Base-by-base conservation (phyloP, 2,113 vertebrate species). In the Seriola dumerili region DNA sequence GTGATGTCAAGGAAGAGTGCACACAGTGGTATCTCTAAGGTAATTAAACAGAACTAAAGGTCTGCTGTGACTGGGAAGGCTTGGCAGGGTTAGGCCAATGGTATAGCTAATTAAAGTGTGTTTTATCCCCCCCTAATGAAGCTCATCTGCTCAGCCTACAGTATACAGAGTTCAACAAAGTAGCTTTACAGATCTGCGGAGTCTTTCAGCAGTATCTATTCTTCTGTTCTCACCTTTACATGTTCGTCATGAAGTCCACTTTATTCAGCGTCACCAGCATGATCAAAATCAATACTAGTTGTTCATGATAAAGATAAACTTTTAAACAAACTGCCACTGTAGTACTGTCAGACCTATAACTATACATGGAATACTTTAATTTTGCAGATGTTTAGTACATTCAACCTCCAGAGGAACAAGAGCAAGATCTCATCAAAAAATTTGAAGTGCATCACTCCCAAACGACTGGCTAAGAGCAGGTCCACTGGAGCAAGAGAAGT, bases 81-180 rank as follows among this genome's bases (percentile, higher is more conserved):
- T 91, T 89, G 90, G 90, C 86, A 90, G 87, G 80, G 61, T 73
- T 65, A 81, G 84, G 89, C 88, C 93, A 93, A 91, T 93, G 85
- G 89, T 89, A 88, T 85, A 90, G 90, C 92, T 93, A 93, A 94
- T 93, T 93, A 94, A 91, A 92, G 88, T 84, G 81, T 91, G 87
- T 93, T 93, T 91, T 85, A 94, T 86, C 79, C 91, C 73, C 29
- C 75, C n/a, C 58, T 89, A 89, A 91, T 93, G 90, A 93, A 92
- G 92, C 78, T 87, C 86, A 85, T 91, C 90, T 85, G 71, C 77
- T 86, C 81, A 77, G 77, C 85, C 73, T 78, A 74, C 81, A 34
- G 58, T 82, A 58, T 79, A 73, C 59, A 85, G 65, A 71, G 84
- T 90, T 92, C 85, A 85, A 36, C 78, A 68, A 34, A 85, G 81